Conservation (phyloP, 1,140 invertebrate species). For the Trachelipus rathkii region DNA sequence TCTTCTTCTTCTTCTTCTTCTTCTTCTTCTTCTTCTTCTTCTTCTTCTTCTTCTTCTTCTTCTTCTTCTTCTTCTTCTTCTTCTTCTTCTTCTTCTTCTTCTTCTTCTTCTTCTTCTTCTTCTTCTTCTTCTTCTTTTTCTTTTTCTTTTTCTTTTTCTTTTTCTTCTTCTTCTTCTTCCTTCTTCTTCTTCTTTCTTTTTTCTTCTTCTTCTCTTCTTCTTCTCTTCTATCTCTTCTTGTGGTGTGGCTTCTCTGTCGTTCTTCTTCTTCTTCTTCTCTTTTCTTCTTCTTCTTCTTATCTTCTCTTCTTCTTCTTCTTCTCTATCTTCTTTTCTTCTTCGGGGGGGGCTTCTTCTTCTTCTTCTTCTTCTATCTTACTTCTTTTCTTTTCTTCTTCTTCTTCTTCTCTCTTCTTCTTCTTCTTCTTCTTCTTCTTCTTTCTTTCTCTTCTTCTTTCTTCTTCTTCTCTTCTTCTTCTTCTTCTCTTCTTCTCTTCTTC, state of each 20-base stretch:
- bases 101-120: conserved; percentile 17
- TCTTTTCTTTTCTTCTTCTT: too few species aligned
- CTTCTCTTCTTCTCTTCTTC: neutral
- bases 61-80: conserved; percentile 1
- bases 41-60: neutral
- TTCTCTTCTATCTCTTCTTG: neutral
- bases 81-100: conserved; percentile 7
- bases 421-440: neutral
- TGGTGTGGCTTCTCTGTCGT: neutral
- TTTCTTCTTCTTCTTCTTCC: neutral
- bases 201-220: neutral
- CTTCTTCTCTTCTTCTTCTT: neutral
- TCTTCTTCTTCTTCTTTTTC: neutral
- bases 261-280: neutral
- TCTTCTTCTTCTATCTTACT: too few species aligned
- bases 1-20: conserved; percentile 2
- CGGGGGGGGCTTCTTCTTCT: too few species aligned
- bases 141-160: conserved; percentile 10
- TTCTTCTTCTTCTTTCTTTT: too few species aligned
- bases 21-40: neutral
- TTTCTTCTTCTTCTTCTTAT: too few species aligned
- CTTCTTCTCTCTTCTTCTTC: neutral
- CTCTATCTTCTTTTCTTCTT: too few species aligned
- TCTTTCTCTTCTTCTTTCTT: neutral
- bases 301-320: too few species aligned